A percentile compares a stretch with the other conserved stretches of the same genome.
Conservation (phyloP, 2,113 vertebrate species). For the Lepisosteus osseus region DNA sequence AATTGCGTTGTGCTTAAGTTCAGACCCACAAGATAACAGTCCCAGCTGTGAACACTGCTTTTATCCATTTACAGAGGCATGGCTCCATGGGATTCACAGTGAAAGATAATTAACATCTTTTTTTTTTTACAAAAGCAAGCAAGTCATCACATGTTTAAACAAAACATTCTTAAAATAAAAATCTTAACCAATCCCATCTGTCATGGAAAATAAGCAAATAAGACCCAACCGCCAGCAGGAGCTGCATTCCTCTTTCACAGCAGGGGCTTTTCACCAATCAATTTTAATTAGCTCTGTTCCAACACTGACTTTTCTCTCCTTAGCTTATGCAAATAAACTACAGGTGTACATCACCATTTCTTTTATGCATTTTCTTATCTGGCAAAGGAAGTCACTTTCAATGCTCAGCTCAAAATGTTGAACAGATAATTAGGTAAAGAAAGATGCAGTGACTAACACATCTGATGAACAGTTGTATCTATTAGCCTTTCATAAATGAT, state of each 20-base stretch:
- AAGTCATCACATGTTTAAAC: background rate
- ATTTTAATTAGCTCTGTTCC: background rate
- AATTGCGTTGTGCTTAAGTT: too few relatives aligned
- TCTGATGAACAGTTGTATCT: too few relatives aligned
- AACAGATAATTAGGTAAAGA: too few relatives aligned
- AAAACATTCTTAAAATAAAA: too few relatives aligned
- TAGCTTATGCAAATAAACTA: too few relatives aligned
- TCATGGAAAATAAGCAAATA: background rate
- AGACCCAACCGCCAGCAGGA: background rate
- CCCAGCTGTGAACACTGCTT: background rate
- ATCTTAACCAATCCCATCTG: background rate
- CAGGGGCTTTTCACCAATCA: background rate
- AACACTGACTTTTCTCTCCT: too few relatives aligned
- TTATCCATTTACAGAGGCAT: background rate
- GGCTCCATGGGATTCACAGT: background rate
- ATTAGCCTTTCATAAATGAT: too few relatives aligned
- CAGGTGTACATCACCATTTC: too few relatives aligned
- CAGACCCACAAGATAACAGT: background rate
- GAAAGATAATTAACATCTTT: background rate
- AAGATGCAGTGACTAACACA: too few relatives aligned
- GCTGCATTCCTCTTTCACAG: background rate
- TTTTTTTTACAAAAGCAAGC: background rate
- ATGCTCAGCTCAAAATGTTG: too few relatives aligned
- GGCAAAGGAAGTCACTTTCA: too few relatives aligned
- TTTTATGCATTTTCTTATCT: too few relatives aligned